These are phyloP conservation scores for Trichonephila clavata DNA, from an alignment of 1,140 invertebrate genomes.

Conservation along the genomic window DNA sequence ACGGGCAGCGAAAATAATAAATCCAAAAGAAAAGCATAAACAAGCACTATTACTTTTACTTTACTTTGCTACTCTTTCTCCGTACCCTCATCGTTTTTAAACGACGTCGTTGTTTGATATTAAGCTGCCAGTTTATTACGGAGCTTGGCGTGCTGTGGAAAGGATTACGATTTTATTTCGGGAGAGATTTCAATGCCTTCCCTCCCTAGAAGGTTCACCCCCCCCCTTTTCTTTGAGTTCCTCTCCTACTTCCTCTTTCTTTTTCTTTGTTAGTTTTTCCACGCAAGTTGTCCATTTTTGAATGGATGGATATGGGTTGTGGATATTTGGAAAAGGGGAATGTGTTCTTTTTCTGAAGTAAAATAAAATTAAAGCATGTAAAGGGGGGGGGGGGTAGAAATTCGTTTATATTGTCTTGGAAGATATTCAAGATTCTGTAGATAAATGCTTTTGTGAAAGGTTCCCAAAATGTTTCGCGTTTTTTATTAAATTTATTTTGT, in stretches of 20 bases:
- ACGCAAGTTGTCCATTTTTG: not conserved
- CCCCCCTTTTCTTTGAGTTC: not conserved
- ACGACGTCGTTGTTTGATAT: slow-evolving; percentile 71
- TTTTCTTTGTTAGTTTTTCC: slow-evolving; percentile 16
- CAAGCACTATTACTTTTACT: slow-evolving; percentile 66
- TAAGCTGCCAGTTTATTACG: slow-evolving; percentile 64
- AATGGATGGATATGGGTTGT: slow-evolving; percentile 24
- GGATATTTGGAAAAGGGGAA: not conserved
- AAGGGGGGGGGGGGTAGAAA: not conserved
- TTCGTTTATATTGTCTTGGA: not conserved
- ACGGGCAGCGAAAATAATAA: slow-evolving; percentile 63
- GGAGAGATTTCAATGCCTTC: not conserved
- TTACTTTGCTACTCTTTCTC: not conserved
- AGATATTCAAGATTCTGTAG: not conserved
- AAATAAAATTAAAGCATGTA: not conserved
- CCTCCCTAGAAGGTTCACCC: not conserved
- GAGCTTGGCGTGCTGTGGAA: not conserved
- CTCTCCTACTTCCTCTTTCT: not conserved
- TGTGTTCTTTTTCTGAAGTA: not conserved
- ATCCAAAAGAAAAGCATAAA: slow-evolving; percentile 56
- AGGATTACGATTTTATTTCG: slow-evolving; percentile 69
- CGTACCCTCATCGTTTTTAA: slow-evolving; percentile 52
- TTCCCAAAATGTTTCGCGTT: no score
- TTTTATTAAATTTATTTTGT: no score
- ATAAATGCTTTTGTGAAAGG: not conserved